Evolutionary conservation across 30 jellyfish, hydroid and myxozoan genomes (phyloP).

Genomic region (Aurelia aurita): DNA sequence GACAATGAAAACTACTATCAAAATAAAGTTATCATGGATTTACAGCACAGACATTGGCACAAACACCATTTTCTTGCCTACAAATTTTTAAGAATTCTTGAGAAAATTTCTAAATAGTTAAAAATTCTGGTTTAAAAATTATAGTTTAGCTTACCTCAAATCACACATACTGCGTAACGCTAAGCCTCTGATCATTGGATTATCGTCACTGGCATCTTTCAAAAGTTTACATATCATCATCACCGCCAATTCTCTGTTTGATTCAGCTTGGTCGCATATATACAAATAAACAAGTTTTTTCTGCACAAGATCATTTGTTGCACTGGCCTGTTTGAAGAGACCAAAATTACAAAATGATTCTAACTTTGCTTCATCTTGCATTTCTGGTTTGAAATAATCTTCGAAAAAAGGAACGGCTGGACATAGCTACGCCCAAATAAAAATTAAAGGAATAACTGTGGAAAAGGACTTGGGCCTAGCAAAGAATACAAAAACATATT

Average conservation of each 20-base stretch:
- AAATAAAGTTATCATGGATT: too few relatives aligned
- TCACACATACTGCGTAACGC: constrained; percentile 90
- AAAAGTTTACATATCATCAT: constrained; percentile 70
- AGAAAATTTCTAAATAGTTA: background rate
- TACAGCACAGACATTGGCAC: too few relatives aligned
- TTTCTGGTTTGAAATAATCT: too few relatives aligned
- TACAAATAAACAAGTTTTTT: constrained; percentile 88
- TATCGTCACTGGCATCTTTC: constrained; percentile 83
- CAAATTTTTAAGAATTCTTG: background rate
- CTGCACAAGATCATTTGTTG: constrained; percentile 86
- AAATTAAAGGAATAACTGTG: too few relatives aligned
- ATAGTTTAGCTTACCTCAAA: constrained; percentile 57
- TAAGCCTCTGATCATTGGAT: constrained; percentile 94
- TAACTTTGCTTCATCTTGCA: too few relatives aligned
- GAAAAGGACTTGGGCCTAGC: too few relatives aligned
- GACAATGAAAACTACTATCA: too few relatives aligned
- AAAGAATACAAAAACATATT: too few relatives aligned
- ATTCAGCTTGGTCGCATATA: constrained; percentile 87
- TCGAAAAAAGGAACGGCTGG: too few relatives aligned
- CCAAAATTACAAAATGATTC: too few relatives aligned
- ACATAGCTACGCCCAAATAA: too few relatives aligned
- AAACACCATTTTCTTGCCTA: too few relatives aligned
- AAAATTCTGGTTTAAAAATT: background rate
- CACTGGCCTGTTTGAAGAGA: constrained; percentile 72
- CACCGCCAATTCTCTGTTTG: constrained; percentile 81